Evolutionary conservation across 2,797 vertebrate species (phyloP).

Genomic region (Gallinago nigripennis): DNA sequence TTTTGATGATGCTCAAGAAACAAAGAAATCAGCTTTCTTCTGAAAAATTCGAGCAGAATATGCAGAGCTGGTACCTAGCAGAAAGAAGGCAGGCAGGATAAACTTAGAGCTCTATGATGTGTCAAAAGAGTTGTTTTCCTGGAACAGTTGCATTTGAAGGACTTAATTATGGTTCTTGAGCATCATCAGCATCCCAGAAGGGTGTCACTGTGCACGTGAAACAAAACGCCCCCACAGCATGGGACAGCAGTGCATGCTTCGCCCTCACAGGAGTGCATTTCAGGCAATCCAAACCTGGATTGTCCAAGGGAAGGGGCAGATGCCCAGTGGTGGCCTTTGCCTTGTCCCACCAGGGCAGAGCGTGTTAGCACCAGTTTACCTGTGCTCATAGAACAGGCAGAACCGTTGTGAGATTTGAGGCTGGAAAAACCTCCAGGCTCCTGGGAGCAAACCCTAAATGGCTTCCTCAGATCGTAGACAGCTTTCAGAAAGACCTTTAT

Average conservation of each 20-base stretch:
- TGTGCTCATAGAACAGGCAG: neutral
- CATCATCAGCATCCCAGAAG: neutral
- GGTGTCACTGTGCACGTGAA: neutral
- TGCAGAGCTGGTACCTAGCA: neutral
- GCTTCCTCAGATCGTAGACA: neutral
- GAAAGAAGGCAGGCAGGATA: neutral
- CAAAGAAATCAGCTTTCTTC: neutral
- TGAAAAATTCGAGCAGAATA: neutral
- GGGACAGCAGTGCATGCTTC: neutral
- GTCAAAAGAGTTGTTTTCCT: neutral
- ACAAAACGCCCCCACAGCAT: neutral
- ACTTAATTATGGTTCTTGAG: neutral
- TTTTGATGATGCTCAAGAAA: constrained; percentile 26
- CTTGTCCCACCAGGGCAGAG: neutral
- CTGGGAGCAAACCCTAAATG: neutral
- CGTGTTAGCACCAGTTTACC: neutral
- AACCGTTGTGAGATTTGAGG: neutral
- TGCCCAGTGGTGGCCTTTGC: neutral
- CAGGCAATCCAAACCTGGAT: neutral
- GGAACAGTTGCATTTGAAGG: neutral
- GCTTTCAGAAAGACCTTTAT: neutral
- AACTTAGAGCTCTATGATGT: neutral
- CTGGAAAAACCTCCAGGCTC: neutral
- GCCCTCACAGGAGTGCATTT: neutral
- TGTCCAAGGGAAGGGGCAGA: neutral